Evolutionary conservation across 92 coral and sea anemone genomes (phyloP).

Genomic region (Meandrina meandrites): DNA sequence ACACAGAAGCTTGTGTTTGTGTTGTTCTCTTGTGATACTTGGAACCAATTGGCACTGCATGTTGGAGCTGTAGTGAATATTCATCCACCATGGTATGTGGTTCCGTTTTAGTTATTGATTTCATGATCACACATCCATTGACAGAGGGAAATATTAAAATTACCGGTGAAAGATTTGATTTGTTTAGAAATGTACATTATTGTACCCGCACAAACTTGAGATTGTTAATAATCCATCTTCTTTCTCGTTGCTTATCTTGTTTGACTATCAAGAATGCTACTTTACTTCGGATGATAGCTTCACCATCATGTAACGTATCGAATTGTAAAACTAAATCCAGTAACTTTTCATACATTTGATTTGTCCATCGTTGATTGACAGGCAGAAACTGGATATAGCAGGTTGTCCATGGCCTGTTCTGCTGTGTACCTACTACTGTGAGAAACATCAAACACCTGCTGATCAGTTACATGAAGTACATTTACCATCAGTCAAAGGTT

Average conservation of each 20-base stretch:
- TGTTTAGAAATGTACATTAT: neutral
- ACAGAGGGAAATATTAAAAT: neutral
- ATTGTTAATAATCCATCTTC: too few relatives aligned
- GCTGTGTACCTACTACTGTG: slow-evolving; percentile 78
- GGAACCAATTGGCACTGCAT: slow-evolving; percentile 55
- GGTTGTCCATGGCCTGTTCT: slow-evolving; percentile 67
- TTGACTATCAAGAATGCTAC: too few relatives aligned
- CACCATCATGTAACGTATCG: neutral
- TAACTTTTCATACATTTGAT: neutral
- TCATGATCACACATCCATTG: neutral
- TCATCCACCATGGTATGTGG: slow-evolving; percentile 80
- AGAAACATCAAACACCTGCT: slow-evolving; percentile 46
- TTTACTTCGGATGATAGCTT: neutral
- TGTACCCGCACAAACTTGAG: neutral
- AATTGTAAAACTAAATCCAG: neutral
- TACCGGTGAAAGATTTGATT: neutral
- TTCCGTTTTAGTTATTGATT: neutral
- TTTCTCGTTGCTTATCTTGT: too few relatives aligned
- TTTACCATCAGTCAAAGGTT: slow-evolving; percentile 52
- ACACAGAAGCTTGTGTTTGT: slow-evolving; percentile 49
- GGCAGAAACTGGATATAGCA: slow-evolving; percentile 79
- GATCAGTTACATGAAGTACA: slow-evolving; percentile 40
- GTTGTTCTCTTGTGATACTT: slow-evolving; percentile 61
- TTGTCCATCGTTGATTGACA: slow-evolving; percentile 9
- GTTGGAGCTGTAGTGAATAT: slow-evolving; percentile 67